These are phyloP conservation scores for Ophioninae sp. DNA, from an alignment of 2,888 invertebrate species.

Conservation along the genomic window DNA sequence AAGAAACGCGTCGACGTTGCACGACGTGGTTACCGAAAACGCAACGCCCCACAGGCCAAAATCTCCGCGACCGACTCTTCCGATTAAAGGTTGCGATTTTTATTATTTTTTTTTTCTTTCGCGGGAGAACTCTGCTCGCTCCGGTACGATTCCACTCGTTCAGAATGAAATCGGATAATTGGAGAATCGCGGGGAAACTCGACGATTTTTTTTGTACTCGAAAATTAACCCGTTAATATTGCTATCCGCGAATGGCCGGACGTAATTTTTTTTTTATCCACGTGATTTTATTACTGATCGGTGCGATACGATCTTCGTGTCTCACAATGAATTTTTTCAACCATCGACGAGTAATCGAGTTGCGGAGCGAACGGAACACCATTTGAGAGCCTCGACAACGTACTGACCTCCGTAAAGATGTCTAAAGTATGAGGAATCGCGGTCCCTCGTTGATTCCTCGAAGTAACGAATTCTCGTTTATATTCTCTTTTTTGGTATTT, in stretches of 20 bases:
- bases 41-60: slow-evolving; percentile 65
- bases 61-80: slow-evolving; percentile 73
- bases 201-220: not conserved
- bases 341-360: not conserved
- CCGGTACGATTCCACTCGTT: not conserved
- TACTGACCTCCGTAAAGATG: not conserved
- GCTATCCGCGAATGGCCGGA: too few relatives aligned
- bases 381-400: not conserved
- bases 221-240: not conserved
- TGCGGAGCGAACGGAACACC: not conserved
- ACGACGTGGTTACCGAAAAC: slow-evolving; percentile 72
- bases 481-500: too few relatives aligned
- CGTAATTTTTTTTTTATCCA: too few relatives aligned
- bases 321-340: not conserved
- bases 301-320: not conserved
- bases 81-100: slow-evolving; percentile 65
- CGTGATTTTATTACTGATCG: too few relatives aligned
- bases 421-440: not conserved
- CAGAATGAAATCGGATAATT: not conserved
- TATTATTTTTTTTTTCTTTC: not conserved
- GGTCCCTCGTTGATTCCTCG: too few relatives aligned
- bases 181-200: not conserved
- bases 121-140: not conserved
- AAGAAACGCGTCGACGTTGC: slow-evolving; percentile 76
- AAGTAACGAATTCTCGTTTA: too few relatives aligned